phyloP scores from a whole-genome alignment of 2,797 vertebrate genomes.

The Alca torda region DNA sequence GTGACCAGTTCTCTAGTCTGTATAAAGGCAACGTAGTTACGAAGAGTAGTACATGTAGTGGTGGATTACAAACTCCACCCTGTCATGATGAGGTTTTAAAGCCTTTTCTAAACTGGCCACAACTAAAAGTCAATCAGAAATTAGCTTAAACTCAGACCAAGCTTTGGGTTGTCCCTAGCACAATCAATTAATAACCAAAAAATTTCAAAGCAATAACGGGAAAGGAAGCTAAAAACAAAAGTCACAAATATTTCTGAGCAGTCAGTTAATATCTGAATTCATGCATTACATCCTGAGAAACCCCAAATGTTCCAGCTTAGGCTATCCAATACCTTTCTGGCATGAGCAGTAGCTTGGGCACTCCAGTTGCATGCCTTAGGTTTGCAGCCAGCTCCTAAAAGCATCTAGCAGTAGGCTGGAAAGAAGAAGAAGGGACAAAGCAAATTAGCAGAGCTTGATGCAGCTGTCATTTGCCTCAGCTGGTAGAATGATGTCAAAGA shows the following conservation, averaged over 20 bases:
- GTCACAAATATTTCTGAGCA: background rate
- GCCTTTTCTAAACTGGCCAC: background rate
- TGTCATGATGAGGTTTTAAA: background rate
- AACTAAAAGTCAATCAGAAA: background rate
- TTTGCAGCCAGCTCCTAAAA: background rate
- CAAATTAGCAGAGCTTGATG: background rate
- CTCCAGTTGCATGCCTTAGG: background rate
- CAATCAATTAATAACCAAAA: background rate
- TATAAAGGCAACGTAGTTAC: background rate
- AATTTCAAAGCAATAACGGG: background rate
- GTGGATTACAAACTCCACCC: background rate
- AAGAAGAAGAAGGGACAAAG: background rate
- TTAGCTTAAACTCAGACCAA: background rate
- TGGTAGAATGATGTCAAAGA: background rate
- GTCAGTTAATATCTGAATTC: background rate
- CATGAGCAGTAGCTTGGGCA: background rate
- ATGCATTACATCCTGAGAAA: background rate
- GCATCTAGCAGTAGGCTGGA: background rate
- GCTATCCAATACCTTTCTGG: background rate
- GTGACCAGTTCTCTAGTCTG: background rate
- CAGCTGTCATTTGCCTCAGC: rapidly evolving
- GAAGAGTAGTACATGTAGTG: background rate
- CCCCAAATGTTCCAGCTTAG: background rate
- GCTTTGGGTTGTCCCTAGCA: background rate
- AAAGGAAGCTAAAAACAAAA: background rate